Base-by-base conservation (phyloP, 2,113 vertebrate genomes). In the Spea bombifrons region DNA sequence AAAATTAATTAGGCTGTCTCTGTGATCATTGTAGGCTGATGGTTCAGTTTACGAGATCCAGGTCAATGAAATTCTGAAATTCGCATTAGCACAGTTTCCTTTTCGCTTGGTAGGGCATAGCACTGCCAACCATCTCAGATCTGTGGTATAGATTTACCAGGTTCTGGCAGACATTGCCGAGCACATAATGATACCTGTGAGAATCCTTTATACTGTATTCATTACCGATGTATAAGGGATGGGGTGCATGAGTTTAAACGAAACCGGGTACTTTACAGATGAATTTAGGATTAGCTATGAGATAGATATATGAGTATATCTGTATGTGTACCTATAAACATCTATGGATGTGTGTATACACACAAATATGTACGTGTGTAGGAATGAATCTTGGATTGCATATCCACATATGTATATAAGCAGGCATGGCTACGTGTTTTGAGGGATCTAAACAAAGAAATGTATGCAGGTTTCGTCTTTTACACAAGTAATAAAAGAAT, bases 1-100 rank as follows among this genome's bases (percentile, higher is more conserved):
- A 75, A 83, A 84, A 81, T 83, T 87, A 87, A 88, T 91, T 89
- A 86, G 70, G 67, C 80, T 84, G 75, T 81, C 84, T 76, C 82
- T 84, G 57, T 69, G 76, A 88, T 85, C 49, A 0, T 79, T 84
- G 64, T 66, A 63, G 78, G 86, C 85, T 84, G 13, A 82, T 82
- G 78, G 71, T 84, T 90, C 85, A 73, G 50, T 85, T 86, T 85
- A 75, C 82, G 76, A 73, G 57, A 83, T 85, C 88, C 80, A 67
- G 78, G 81, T 84, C 80, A 84, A 82, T 63, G 78, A 82, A 86
- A 87, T 81, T 83, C 65, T 72, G 15, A 70, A 74, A 67, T 64
- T 71, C 81, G 76, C 85, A 75, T 81, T 49, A 75, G 49, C 30
- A 76, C 46, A 9, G 7, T 64, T 66, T 3, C 10, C 78, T 84